These are phyloP conservation scores for Leptatherina wallacei DNA, from an alignment of 2,797 vertebrate genomes.

Conservation along the genomic window DNA sequence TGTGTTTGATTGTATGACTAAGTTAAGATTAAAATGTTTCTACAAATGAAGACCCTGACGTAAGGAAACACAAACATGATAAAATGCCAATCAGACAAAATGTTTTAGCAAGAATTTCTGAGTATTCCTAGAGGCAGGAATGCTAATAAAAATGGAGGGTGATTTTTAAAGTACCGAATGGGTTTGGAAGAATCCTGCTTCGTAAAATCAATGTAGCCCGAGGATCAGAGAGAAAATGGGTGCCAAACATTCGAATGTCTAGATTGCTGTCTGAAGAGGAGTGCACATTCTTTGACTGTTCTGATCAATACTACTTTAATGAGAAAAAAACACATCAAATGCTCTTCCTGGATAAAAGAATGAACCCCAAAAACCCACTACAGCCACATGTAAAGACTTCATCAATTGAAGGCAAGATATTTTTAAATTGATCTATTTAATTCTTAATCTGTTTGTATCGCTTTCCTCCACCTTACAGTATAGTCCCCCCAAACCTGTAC, in stretches of 20 bases:
- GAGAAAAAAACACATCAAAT: constrained; percentile 68
- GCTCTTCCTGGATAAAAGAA: constrained; percentile 39
- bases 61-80: not conserved
- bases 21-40: not conserved
- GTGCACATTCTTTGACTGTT: constrained; percentile 27
- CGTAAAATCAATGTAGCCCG: constrained; percentile 85
- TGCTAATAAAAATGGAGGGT: constrained; percentile 9
- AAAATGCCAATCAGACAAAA: not conserved
- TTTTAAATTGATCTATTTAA: not conserved
- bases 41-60: not conserved
- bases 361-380: constrained; percentile 15
- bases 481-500: constrained; percentile 11
- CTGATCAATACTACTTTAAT: constrained; percentile 85
- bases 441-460: constrained; percentile 8
- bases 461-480: not conserved
- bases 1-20: not conserved
- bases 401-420: constrained; percentile 21
- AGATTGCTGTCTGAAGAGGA: constrained; percentile 76
- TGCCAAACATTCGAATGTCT: constrained; percentile 72
- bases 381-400: constrained; percentile 20
- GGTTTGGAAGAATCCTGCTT: constrained; percentile 64
- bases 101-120: not conserved
- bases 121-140: not conserved
- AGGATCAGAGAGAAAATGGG: constrained; percentile 73
- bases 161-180: constrained; percentile 65